A percentile compares a stretch with the other conserved stretches of the same genome.
These are phyloP conservation scores for Odontophorus gujanensis DNA, from an alignment of 2,113 vertebrate genomes.

Conservation along the genomic window DNA sequence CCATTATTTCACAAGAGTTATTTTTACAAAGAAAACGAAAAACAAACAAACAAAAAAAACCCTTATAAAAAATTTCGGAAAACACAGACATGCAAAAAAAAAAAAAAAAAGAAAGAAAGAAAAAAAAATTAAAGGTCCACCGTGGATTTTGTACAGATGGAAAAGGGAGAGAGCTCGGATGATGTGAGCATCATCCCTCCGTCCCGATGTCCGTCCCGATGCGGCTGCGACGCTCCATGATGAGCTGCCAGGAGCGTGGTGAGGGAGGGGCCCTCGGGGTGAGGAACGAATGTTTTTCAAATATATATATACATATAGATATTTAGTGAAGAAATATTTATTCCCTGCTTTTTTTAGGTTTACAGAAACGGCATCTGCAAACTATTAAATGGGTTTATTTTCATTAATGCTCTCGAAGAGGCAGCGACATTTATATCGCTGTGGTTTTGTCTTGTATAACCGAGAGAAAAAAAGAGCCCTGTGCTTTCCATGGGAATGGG, in stretches of 20 bases:
- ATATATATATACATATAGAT: constrained; percentile 67
- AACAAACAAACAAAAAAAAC: constrained; percentile 49
- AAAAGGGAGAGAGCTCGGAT: constrained; percentile 23
- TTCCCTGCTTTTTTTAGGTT: constrained; percentile 65
- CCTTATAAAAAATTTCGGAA: constrained; percentile 64
- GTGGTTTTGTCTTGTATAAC: constrained; percentile 58
- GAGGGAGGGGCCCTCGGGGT: constrained; percentile 4
- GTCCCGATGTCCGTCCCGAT: constrained; percentile 9
- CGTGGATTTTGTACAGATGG: constrained; percentile 24
- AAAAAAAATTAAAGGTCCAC: not conserved
- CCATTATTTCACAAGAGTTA: constrained; percentile 70
- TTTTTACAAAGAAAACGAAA: constrained; percentile 62
- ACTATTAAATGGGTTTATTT: constrained; percentile 78
- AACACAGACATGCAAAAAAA: constrained; percentile 59
- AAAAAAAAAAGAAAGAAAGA: too few species aligned
- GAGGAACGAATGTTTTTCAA: constrained; percentile 55
- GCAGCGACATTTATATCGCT: constrained; percentile 70
- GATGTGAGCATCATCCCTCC: constrained; percentile 15
- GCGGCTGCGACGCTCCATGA: constrained; percentile 2
- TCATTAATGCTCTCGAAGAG: constrained; percentile 69
- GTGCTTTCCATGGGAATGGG: constrained; percentile 64
- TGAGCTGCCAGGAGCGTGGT: constrained; percentile 34
- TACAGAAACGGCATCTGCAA: constrained; percentile 72
- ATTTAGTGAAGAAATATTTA: constrained; percentile 55
- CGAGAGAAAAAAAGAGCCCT: constrained; percentile 12